Percentiles rank a stretch among this genome's conserved stretches.
Conservation (phyloP, 1,140 invertebrate species). For the Lysiphlebus fabarum region DNA sequence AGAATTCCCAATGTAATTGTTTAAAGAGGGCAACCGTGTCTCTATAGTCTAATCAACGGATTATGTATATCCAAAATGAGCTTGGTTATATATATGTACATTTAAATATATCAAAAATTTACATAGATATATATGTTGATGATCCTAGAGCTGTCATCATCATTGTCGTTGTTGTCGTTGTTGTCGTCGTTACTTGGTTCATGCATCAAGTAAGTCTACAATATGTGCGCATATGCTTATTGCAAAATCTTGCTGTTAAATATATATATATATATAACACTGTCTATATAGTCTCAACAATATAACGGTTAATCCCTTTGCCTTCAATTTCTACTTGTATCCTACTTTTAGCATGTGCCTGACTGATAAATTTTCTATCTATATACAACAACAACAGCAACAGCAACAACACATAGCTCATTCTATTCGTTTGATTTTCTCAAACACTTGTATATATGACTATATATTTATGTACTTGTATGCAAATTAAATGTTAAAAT, state of each 20-base stretch:
- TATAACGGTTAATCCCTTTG: constrained; percentile 29
- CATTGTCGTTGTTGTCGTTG: constrained; percentile 14
- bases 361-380: no score
- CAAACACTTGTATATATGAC: no score
- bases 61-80: constrained; percentile 17
- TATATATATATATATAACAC: no score
- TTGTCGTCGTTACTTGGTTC: no score
- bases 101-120: not conserved
- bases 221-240: constrained; percentile 16
- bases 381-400: no score
- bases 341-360: no score
- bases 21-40: constrained; percentile 19
- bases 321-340: not conserved
- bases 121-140: constrained; percentile 16
- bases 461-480: constrained; percentile 25
- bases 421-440: no score
- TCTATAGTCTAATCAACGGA: constrained; percentile 26
- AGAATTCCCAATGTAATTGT: constrained; percentile 22
- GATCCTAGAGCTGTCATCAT: constrained; percentile 4
- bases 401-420: no score
- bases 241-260: constrained; percentile 1
- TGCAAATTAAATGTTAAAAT: constrained; percentile 45
- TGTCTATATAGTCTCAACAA: no score
- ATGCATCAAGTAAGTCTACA: constrained; percentile 12
- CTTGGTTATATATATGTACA: no score